Evolutionary conservation across 2,113 vertebrate species (phyloP).

Genomic region (Gnathonemus echidnorhynchus): DNA sequence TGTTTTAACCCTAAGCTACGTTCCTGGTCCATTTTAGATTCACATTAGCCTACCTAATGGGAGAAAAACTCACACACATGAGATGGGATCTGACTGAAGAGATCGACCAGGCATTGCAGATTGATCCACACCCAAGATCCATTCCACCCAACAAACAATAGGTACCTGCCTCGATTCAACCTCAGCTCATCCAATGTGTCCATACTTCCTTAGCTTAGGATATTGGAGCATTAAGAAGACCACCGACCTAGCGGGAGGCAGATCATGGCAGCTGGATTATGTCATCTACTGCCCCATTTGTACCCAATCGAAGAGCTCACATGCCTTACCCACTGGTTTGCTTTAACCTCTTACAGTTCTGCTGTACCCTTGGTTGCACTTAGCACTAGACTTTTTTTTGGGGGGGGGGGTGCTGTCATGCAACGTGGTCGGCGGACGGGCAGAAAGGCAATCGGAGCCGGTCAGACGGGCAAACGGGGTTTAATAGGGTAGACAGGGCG

Average conservation of each 20-base stretch:
- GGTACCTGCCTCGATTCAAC: background rate
- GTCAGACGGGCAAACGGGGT: too few relatives aligned
- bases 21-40: background rate
- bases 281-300: background rate
- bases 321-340: background rate
- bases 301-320: background rate
- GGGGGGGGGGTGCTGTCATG: too few relatives aligned
- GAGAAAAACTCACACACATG: background rate
- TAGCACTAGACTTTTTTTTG: background rate
- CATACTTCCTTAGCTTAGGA: background rate
- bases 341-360: background rate
- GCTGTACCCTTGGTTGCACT: background rate
- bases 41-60: background rate
- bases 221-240: background rate
- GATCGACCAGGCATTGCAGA: background rate
- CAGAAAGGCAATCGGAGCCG: too few relatives aligned
- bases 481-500: too few relatives aligned
- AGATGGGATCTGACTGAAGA: too few relatives aligned
- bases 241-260: background rate
- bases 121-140: background rate
- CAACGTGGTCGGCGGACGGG: too few relatives aligned
- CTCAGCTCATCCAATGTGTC: too few relatives aligned
- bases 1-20: background rate
- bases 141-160: background rate
- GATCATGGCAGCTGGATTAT: background rate